These are phyloP conservation scores for Pammene aurita DNA, from an alignment of 2,888 invertebrate genomes.

Conservation along the genomic window DNA sequence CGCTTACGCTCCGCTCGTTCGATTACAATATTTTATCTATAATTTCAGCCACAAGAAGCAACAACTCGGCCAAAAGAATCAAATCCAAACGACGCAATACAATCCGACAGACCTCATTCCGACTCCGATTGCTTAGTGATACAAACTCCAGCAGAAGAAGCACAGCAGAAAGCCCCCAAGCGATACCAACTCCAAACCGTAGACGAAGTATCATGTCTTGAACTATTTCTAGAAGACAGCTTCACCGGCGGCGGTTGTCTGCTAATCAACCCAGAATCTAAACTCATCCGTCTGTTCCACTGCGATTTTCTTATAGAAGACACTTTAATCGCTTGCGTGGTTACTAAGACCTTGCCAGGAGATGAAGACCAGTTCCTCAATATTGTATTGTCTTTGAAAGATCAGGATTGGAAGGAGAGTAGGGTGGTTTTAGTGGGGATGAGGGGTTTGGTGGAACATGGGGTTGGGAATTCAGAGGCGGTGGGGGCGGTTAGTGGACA, in stretches of 20 bases:
- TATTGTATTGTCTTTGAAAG: conserved; percentile 52
- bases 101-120: background rate
- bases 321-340: conserved; percentile 65
- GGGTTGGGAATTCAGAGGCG: conserved; percentile 25
- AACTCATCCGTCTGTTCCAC: conserved; percentile 60
- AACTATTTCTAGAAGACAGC: conserved; percentile 68
- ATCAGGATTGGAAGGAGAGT: conserved; percentile 42
- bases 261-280: conserved; percentile 61
- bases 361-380: conserved; percentile 60
- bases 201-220: conserved; percentile 64
- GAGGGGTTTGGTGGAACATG: background rate
- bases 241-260: conserved; percentile 82
- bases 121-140: background rate
- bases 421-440: conserved; percentile 52
- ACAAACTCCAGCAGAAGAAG: background rate
- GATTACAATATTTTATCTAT: no score
- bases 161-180: conserved; percentile 3
- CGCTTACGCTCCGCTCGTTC: no score
- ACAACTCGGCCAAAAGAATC: background rate
- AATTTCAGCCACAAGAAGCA: background rate
- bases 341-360: conserved; percentile 59
- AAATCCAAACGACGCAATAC: background rate
- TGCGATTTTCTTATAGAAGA: conserved; percentile 63
- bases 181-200: conserved; percentile 47
- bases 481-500: conserved; percentile 36